These are phyloP conservation scores for Leptinotarsa juncta DNA, from an alignment of 2,888 invertebrate genomes.

Conservation along the genomic window DNA sequence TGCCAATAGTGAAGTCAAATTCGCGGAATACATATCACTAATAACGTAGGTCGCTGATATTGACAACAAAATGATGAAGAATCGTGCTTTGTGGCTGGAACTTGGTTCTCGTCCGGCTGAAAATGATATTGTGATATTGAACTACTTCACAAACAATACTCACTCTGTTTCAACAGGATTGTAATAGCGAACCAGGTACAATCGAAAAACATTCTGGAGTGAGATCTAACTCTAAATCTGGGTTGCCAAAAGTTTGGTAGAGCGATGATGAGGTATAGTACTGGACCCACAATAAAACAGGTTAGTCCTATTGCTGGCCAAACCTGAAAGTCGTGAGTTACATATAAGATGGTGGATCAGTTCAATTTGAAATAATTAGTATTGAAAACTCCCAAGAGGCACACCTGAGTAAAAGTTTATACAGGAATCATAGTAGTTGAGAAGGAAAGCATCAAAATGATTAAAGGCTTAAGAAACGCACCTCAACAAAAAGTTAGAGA, in stretches of 20 bases:
- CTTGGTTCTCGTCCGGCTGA: slow-evolving; percentile 72
- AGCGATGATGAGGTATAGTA: slow-evolving; percentile 76
- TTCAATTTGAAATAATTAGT: no score
- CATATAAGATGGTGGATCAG: no score
- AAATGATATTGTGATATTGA: slow-evolving; percentile 41
- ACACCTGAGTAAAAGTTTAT: no score
- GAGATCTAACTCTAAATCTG: slow-evolving; percentile 59
- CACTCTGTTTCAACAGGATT: slow-evolving; percentile 79
- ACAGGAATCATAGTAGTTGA: no score
- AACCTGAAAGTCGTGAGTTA: slow-evolving; percentile 66
- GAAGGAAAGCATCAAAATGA: no score
- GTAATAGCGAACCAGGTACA: slow-evolving; percentile 82
- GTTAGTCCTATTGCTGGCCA: slow-evolving; percentile 79
- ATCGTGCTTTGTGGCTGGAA: slow-evolving; percentile 74
- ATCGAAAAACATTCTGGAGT: slow-evolving; percentile 67
- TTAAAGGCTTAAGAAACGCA: no score
- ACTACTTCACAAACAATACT: slow-evolving; percentile 50
- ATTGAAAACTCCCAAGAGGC: no score
- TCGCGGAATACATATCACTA: slow-evolving; percentile 83
- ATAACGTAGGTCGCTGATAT: slow-evolving; percentile 83
- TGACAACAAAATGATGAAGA: slow-evolving; percentile 77
- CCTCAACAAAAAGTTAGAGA: no score
- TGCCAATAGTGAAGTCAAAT: slow-evolving; percentile 79
- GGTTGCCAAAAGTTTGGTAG: slow-evolving; percentile 72
- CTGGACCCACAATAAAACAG: slow-evolving; percentile 75